A percentile compares a stretch with the other conserved stretches of the same genome.
These are phyloP conservation scores for Parnassius glacialis DNA, from an alignment of 2,888 invertebrate genomes.

Conservation along the genomic window DNA sequence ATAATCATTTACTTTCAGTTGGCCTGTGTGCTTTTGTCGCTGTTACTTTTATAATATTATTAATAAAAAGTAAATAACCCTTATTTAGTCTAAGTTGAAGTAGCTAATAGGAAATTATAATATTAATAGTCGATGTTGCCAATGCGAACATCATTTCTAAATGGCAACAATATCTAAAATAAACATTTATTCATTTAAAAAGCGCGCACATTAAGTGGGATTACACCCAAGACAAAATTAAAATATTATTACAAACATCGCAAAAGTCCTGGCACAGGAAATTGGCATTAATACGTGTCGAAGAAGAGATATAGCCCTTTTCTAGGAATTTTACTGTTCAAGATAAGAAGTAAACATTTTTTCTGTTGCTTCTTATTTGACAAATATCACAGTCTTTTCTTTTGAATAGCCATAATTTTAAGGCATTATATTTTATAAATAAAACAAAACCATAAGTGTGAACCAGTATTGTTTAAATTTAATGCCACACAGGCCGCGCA, in stretches of 20 bases:
- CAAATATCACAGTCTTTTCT: too few species aligned
- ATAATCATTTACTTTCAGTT: too few species aligned
- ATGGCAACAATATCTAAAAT: not conserved
- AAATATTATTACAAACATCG: constrained; percentile 14
- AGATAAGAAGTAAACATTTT: too few species aligned
- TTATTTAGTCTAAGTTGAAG: too few species aligned
- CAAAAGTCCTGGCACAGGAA: constrained; percentile 19
- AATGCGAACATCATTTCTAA: too few species aligned
- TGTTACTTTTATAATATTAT: too few species aligned
- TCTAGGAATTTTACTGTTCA: not conserved
- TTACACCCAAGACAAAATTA: constrained; percentile 19
- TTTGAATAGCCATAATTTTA: not conserved
- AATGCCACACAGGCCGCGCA: constrained; percentile 6
- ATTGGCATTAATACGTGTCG: constrained; percentile 13
- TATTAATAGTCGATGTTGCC: too few species aligned
- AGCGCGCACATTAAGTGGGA: constrained; percentile 24
- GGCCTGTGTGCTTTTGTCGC: too few species aligned
- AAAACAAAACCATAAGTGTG: not conserved
- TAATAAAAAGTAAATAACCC: too few species aligned
- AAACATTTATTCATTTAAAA: constrained; percentile 9
- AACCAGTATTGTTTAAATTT: constrained; percentile 1
- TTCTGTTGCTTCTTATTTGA: too few species aligned
- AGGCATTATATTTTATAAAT: not conserved
- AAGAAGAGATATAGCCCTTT: constrained; percentile 8
- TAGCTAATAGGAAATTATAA: too few species aligned